These are phyloP conservation scores for Uria lomvia DNA, from an alignment of 2,113 vertebrate genomes.

Conservation along the genomic window DNA sequence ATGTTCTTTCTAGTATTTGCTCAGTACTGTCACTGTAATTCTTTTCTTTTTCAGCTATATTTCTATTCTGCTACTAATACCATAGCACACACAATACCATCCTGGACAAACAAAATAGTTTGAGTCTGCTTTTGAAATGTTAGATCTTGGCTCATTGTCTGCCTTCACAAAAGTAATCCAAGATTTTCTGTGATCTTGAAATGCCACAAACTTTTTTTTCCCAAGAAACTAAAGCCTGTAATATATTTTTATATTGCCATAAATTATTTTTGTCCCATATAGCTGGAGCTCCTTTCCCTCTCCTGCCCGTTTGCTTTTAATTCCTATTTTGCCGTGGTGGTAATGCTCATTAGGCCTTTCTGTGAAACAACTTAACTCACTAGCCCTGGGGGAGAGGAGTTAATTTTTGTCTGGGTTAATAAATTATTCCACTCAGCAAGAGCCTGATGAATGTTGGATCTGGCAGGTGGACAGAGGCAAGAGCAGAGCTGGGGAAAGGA, in stretches of 20 bases:
- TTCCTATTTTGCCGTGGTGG: neutral
- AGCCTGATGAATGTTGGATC: neutral
- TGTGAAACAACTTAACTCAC: neutral
- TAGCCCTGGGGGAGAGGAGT: neutral
- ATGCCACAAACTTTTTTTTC: neutral
- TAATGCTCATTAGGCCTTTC: neutral
- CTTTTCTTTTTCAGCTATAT: neutral
- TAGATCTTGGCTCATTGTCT: neutral
- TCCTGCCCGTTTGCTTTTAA: neutral
- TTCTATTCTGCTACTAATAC: neutral
- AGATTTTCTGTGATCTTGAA: neutral
- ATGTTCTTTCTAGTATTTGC: slow-evolving; percentile 7
- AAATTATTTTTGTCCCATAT: neutral
- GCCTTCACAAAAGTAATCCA: neutral
- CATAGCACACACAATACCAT: neutral
- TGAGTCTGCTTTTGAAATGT: neutral
- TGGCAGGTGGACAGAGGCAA: neutral
- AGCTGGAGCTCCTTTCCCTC: neutral
- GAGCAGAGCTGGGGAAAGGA: neutral
- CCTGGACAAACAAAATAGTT: neutral
- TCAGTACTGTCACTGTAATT: neutral
- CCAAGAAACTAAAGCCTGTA: neutral
- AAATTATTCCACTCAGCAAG: neutral
- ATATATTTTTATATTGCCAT: neutral
- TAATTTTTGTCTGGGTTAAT: slow-evolving; percentile 11